Percentiles rank a stretch among this genome's conserved stretches.
These are phyloP conservation scores for Orthosia cruda DNA, from an alignment of 2,888 invertebrate species.

Conservation along the genomic window DNA sequence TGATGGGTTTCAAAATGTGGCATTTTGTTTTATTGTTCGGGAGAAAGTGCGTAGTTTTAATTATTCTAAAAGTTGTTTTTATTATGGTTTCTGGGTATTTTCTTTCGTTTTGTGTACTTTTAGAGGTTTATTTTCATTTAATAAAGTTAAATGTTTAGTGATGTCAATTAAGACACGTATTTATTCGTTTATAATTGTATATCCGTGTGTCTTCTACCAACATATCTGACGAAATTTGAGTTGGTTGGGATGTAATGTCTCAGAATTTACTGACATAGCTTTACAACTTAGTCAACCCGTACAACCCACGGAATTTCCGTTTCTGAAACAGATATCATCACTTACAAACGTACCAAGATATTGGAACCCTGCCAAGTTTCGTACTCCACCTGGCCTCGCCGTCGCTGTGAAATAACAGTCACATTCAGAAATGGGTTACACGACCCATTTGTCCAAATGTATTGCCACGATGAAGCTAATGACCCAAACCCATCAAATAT, in stretches of 20 bases:
- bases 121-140: no score
- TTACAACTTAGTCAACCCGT: background rate
- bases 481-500: background rate
- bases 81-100: background rate
- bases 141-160: no score
- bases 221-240: no score
- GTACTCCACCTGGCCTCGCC: conserved; percentile 27
- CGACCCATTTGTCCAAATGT: conserved; percentile 30
- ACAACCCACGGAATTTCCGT: background rate
- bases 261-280: no score
- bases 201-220: no score
- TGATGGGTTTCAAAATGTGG: conserved; percentile 1
- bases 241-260: no score
- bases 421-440: conserved; percentile 28
- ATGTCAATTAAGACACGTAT: no score
- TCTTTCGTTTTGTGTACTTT: no score
- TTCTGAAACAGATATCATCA: conserved; percentile 10
- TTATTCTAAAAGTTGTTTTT: background rate
- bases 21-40: conserved; percentile 10
- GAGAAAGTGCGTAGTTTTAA: background rate
- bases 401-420: conserved; percentile 8
- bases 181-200: no score
- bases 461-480: conserved; percentile 9
- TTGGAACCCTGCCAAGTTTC: conserved; percentile 38
- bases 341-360: conserved; percentile 13